Evolutionary conservation across 2,888 invertebrate species (phyloP).

Genomic region (Platerodrilus igneus): DNA sequence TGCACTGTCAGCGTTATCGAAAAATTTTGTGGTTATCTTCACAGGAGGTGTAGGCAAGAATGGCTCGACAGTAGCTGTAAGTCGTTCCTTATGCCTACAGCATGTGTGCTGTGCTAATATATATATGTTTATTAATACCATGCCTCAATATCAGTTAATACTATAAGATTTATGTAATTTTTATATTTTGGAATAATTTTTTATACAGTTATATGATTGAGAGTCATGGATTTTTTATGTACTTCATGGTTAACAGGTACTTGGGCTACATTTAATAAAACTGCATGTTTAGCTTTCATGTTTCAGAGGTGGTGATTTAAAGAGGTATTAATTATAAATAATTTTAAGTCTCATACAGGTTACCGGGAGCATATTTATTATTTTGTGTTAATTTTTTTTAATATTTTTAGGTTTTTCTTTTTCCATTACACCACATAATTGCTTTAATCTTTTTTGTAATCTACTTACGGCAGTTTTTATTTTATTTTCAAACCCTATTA

Average conservation of each 20-base stretch:
- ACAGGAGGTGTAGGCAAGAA: conserved; percentile 94
- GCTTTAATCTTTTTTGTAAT: conserved; percentile 54
- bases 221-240: too few relatives aligned
- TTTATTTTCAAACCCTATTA: conserved; percentile 68
- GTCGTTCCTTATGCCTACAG: conserved; percentile 41
- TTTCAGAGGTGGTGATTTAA: conserved; percentile 2
- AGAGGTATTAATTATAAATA: conserved; percentile 3
- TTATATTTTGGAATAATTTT: too few relatives aligned
- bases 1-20: conserved; percentile 66
- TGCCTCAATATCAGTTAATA: too few relatives aligned
- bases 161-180: too few relatives aligned
- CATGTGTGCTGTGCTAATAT: too few relatives aligned
- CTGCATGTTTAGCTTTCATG: conserved; percentile 16
- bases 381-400: conserved; percentile 13
- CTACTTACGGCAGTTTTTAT: conserved; percentile 60
- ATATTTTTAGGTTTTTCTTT: conserved; percentile 47
- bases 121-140: too few relatives aligned
- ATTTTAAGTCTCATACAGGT: not conserved
- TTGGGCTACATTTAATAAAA: too few relatives aligned
- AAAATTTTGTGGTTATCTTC: conserved; percentile 63
- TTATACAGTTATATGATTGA: too few relatives aligned
- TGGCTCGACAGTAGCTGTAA: conserved; percentile 96
- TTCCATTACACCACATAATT: conserved; percentile 44
- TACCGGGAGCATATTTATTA: conserved; percentile 11
- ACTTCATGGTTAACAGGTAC: too few relatives aligned